A percentile compares a stretch with the other conserved stretches of the same genome.
phyloP scores from a whole-genome alignment of 2,888 invertebrate genomes.

The Agriopis marginaria region DNA sequence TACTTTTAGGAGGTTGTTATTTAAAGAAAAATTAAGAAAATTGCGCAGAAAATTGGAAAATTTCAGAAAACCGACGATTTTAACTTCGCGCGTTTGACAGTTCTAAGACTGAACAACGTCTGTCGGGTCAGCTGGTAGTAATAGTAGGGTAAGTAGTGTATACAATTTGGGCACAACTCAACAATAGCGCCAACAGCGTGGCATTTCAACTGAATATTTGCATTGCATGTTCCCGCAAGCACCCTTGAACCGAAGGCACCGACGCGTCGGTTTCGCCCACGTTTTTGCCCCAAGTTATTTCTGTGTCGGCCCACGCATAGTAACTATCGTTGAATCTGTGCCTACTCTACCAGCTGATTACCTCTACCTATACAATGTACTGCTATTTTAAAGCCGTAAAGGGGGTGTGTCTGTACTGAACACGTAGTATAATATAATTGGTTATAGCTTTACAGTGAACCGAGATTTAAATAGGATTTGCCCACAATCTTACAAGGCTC shows the following conservation, averaged over 20 bases:
- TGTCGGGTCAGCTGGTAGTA: too few species aligned
- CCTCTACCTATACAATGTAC: slow-evolving; percentile 16
- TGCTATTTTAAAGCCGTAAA: slow-evolving; percentile 13
- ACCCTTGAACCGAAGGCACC: slow-evolving; percentile 41
- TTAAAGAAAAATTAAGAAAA: too few species aligned
- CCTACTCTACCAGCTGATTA: slow-evolving; percentile 48
- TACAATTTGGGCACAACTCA: not conserved
- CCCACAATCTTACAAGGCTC: too few species aligned
- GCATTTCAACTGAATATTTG: slow-evolving; percentile 26
- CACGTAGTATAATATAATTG: not conserved
- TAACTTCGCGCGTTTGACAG: too few species aligned
- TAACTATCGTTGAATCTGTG: slow-evolving; percentile 7
- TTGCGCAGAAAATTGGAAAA: too few species aligned
- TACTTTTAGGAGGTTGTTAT: too few species aligned
- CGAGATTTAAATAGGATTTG: not conserved
- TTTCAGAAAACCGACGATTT: too few species aligned
- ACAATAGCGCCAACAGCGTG: not conserved
- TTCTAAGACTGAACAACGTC: too few species aligned
- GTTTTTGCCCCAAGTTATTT: slow-evolving; percentile 45
- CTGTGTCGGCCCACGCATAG: slow-evolving; percentile 45
- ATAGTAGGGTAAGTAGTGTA: too few species aligned
- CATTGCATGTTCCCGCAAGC: slow-evolving; percentile 27
- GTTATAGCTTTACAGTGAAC: not conserved
- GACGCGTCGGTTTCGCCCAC: slow-evolving; percentile 38
- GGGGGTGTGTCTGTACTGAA: slow-evolving; percentile 21